Evolutionary conservation across 2,113 vertebrate species (phyloP), one percentile per base, ranked within the genome.

Genomic region (Siniperca knerii): DNA sequence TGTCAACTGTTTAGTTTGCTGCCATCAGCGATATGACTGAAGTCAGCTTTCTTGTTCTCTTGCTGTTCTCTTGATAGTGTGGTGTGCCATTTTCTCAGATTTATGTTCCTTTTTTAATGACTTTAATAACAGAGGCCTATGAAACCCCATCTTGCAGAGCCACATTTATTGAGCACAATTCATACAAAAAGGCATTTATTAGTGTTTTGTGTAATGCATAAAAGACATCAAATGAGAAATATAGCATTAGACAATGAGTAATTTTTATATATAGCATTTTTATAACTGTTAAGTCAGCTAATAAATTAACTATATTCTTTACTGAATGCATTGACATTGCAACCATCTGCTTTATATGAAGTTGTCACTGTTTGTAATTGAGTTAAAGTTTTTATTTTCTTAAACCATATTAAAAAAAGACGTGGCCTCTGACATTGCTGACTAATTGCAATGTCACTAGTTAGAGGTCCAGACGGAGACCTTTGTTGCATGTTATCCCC

Each of bases 1-100:
- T 91, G 87, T 89, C 81, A 84, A 92, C 82, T 86, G 84, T 37
- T 37, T 37, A 37, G 35, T 37, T 37, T 37, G 35, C 86, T 64
- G 66, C 72, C 67, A 77, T 81, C 83, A 90, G 90, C 46, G 6
- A 62, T 67, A 73, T 18, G 54, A 84, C 84, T 80, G 57, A 87
- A 82, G 62, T 75, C 52, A 55, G 62, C 13, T 50, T 68, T 58
- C 72, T 50, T 74, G 33, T 79, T 81, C 70, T 77, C 52, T 57
- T 12, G 55, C 73, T 64, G 48, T 65, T 79, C 68, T 69, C 77
- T 25, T 83, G 64, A 57, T 64, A 62, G 16, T n/a, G 61, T 20
- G n/a, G 0, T 0, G 2, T 80, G 48, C 42, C 25, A 44, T 55
- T 64, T 69, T 69, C 29, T 12, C 79, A 25, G 16, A 70, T 66